Percentiles rank a stretch among this genome's conserved stretches.
Conservation (phyloP, 2,888 invertebrate genomes). For the Cerastis rubricosa region DNA sequence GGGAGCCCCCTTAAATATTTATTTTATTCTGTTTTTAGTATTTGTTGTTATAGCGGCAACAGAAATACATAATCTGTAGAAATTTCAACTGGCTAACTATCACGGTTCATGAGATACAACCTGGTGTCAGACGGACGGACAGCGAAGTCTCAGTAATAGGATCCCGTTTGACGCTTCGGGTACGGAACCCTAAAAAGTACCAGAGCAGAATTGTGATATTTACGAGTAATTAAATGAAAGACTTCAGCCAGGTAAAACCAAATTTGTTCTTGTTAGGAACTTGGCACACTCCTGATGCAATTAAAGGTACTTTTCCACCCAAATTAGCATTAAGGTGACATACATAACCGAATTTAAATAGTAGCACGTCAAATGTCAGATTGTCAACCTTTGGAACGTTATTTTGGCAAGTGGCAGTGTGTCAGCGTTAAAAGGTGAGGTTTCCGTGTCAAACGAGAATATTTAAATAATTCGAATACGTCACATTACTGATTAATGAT, state of each 20-base stretch:
- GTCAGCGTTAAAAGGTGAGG: conserved; percentile 62
- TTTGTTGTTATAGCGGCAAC: no score
- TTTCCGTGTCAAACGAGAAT: conserved; percentile 54
- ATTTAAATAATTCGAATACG: conserved; percentile 43
- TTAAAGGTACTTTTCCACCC: conserved; percentile 27
- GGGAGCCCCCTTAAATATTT: no score
- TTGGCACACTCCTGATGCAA: neutral
- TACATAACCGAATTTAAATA: conserved; percentile 55
- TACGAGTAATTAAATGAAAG: neutral
- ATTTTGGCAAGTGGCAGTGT: conserved; percentile 60
- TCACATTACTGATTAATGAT: conserved; percentile 15
- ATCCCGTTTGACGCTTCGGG: no score
- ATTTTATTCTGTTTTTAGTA: no score
- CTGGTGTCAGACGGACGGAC: no score
- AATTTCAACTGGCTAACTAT: no score
- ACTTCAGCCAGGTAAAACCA: neutral
- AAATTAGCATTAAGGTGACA: conserved; percentile 49
- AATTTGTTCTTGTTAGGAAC: neutral
- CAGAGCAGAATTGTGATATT: neutral
- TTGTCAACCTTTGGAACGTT: conserved; percentile 61
- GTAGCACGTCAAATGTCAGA: conserved; percentile 57
- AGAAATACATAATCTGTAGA: no score
- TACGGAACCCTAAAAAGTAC: no score
- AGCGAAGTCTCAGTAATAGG: no score
- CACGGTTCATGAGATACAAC: no score